Evolutionary conservation across 1,140 invertebrate species (phyloP).

Genomic region (Cyclargus thomasi): DNA sequence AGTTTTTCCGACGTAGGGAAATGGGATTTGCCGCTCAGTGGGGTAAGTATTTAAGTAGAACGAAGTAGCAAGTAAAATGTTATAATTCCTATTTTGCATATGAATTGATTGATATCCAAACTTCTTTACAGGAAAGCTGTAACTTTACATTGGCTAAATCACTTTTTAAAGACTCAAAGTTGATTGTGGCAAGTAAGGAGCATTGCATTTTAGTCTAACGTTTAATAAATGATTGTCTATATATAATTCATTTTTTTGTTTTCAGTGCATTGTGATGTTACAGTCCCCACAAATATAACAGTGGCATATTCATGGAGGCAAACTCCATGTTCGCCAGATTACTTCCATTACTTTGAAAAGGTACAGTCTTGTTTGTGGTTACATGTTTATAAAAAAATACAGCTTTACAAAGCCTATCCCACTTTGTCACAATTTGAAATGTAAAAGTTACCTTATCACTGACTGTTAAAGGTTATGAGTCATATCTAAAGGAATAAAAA

Average conservation of each 20-base stretch:
- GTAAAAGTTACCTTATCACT: no score
- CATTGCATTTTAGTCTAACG: neutral
- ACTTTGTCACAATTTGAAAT: no score
- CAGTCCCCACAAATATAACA: slow-evolving; percentile 44
- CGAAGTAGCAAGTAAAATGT: neutral
- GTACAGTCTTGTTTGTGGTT: slow-evolving; percentile 25
- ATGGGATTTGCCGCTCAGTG: slow-evolving; percentile 62
- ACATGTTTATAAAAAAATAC: no score
- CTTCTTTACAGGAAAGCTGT: slow-evolving; percentile 50
- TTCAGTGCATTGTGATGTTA: slow-evolving; percentile 56
- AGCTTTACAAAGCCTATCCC: no score
- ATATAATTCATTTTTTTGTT: slow-evolving; percentile 14
- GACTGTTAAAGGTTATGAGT: no score
- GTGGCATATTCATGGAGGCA: slow-evolving; percentile 46
- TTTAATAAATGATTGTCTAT: neutral
- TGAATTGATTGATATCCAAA: neutral
- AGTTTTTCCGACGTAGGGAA: slow-evolving; percentile 67
- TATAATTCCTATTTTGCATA: neutral
- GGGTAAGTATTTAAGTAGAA: slow-evolving; percentile 40
- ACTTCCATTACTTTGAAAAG: slow-evolving; percentile 64
- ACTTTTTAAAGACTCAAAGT: slow-evolving; percentile 57
- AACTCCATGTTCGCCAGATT: slow-evolving; percentile 58
- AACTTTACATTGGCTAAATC: slow-evolving; percentile 60
- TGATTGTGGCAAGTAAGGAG: slow-evolving; percentile 60
- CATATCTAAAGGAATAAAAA: no score